phyloP scores from a whole-genome alignment of 2,888 invertebrate genomes.

The Drosophila dives region DNA sequence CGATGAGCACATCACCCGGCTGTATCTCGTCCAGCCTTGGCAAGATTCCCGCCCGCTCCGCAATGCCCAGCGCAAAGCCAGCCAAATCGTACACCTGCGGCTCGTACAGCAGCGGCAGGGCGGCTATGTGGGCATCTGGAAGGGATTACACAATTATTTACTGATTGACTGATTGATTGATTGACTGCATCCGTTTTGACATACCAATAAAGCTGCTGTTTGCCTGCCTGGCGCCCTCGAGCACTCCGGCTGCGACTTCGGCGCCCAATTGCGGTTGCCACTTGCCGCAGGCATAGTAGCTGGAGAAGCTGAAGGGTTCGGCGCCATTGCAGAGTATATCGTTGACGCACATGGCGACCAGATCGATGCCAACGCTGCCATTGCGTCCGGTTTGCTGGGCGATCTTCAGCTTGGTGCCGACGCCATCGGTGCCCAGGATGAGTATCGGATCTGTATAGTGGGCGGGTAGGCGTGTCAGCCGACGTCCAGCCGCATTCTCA shows the following conservation, averaged over 20 bases:
- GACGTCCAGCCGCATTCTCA: conserved; percentile 73
- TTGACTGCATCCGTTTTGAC: conserved; percentile 20
- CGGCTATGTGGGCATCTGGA: conserved; percentile 95
- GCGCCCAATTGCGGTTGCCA: conserved; percentile 90
- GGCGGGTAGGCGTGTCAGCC: conserved; percentile 82
- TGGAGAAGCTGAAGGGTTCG: conserved; percentile 97
- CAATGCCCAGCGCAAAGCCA: conserved; percentile 97
- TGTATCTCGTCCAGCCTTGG: conserved; percentile 90
- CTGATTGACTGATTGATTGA: not conserved
- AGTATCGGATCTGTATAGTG: conserved; percentile 91
- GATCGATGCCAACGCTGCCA: conserved; percentile 94
- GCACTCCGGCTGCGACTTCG: conserved; percentile 86
- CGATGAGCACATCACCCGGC: conserved; percentile 93
- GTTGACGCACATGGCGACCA: conserved; percentile 99
- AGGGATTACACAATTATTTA: not conserved
- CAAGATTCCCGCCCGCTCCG: conserved; percentile 90
- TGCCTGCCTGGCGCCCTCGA: conserved; percentile 93
- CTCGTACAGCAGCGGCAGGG: conserved; percentile 97
- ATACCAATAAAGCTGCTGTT: conserved; percentile 94
- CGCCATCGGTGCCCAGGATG: conserved; percentile 98
- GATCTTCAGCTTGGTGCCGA: conserved; percentile 97
- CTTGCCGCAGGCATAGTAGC: conserved; percentile 95
- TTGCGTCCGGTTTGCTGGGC: conserved; percentile 92
- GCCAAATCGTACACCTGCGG: conserved; percentile 96
- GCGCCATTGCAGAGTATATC: conserved; percentile 98